Base-by-base conservation (phyloP, 1,140 invertebrate species). In the Magallana ariakensis region DNA sequence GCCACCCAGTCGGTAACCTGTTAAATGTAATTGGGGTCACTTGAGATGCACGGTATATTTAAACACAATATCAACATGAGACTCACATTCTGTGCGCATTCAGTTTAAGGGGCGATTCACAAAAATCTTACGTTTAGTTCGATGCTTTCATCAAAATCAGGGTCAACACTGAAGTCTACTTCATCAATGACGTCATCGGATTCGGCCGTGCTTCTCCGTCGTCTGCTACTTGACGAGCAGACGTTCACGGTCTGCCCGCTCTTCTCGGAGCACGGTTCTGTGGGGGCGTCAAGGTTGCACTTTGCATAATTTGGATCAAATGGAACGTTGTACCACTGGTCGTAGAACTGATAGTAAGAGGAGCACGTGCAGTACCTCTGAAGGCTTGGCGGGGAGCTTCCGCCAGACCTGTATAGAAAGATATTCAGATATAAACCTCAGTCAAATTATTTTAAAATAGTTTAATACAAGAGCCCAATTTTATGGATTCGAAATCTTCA, bases 111-210 rank as follows among this genome's bases (percentile, higher is more conserved):
- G 2, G 33, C 33, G 33, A 46, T 46, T 46, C 33, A 46, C 33
- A 46, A 46, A 46, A 46, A 46, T 26, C 66, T 75, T 75, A 75
- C 66, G 7, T 75, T 26, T 26, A 75, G 22, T 75, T 75, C 66
- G 22, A 26, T 26, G 22, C 66, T 75, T 5, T 9, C 19, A 75
- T 33, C 33, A 13, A 75, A 75, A 1, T 46, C 22, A 13, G 66
- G 66, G 11, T 75, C 66, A 75, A 26, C 22, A 13, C 66, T 13
- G 33, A 75, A 75, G 26, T 75, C 66, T 33, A 75, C 26, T 10
- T 75, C 66, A 75, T 75, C 66, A 5, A 75, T 75, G 22, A 75
- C 22, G 66, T 75, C 66, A 75, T 75, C 66, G 22, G 66, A 75
- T 11, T 75, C 22, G 15, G 58, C 58, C 4, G 66, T 75, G 22